A percentile compares a stretch with the other conserved stretches of the same genome.
phyloP scores from a whole-genome alignment of 2,888 invertebrate species.

The Mechanitis messenoides region DNA sequence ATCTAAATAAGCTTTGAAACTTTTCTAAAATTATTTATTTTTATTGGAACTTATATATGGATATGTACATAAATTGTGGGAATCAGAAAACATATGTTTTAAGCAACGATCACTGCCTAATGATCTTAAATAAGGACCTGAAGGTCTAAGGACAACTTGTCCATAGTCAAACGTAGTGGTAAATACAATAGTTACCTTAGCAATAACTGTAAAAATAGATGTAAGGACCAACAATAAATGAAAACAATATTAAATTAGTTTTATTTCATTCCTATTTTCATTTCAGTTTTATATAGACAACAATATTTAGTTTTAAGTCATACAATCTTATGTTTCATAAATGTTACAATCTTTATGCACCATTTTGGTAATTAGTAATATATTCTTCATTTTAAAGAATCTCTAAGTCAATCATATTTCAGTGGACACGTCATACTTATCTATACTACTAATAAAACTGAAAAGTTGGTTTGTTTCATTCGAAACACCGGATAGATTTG shows the following conservation, averaged over 20 bases:
- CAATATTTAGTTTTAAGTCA: too few species aligned
- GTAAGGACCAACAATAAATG: conserved; percentile 49
- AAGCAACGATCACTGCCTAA: conserved; percentile 59
- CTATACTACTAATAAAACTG: too few species aligned
- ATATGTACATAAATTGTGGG: conserved; percentile 24
- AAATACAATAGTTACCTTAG: conserved; percentile 64
- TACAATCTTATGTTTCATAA: too few species aligned
- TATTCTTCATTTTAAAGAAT: too few species aligned
- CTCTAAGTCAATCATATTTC: too few species aligned
- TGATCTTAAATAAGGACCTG: conserved; percentile 51
- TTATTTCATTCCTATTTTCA: background rate
- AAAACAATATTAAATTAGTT: conserved; percentile 29
- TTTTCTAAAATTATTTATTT: conserved; percentile 14
- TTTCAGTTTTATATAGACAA: too few species aligned
- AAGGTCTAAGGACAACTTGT: conserved; percentile 50
- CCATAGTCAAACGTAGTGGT: conserved; percentile 68
- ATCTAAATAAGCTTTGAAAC: background rate
- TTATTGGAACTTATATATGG: conserved; percentile 18
- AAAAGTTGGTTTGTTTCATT: too few species aligned
- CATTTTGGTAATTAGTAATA: too few species aligned
- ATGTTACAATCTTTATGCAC: too few species aligned
- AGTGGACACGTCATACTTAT: too few species aligned
- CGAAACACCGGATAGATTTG: too few species aligned
- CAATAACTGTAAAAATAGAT: conserved; percentile 55
- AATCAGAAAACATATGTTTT: conserved; percentile 32